Evolutionary conservation across 2,113 vertebrate species (phyloP), one percentile per base, ranked within the genome.

Genomic region (Felis chaus): DNA sequence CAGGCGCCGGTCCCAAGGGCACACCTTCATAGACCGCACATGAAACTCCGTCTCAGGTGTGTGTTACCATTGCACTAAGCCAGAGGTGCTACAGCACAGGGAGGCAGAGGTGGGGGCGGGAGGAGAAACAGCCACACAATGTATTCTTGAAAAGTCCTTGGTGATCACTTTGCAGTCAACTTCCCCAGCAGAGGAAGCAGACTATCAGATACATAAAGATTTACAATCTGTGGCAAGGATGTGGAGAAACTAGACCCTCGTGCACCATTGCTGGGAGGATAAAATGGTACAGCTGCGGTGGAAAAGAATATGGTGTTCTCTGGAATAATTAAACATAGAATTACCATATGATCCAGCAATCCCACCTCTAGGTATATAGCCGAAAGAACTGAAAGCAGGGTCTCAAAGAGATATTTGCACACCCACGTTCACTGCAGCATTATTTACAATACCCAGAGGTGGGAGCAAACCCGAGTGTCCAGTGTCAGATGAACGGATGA

Each of bases 11-110:
- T 7, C 29, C 25, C 83, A 45, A 1, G 4, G 63, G 55, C 83
- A n/a, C 0, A 6, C 6, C 36, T 53, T 13, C 14, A 2, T 0
- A 65, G 41, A 53, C 19, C 23, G 23, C 27, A 25, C 0, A 0
- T 41, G 61, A 79, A 79, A 5, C 14, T 9, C 65, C 48, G n/a
- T 29, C 27, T 41, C 78, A n/a, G 27, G 7, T 5, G 21, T 45
- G 19, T 12, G 14, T 48, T 41, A 39, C 4, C 21, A n/a, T 19
- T 27, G 27, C 83, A 4, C 2, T 2, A n/a, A 79, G 19, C 61
- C 50, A 25, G 71, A 45, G 41, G 81, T 39, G 69, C 11, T 11
- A 12, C 0, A 0, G 33, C 69, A 16, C 41, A 76, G 81, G 21
- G 36, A 36, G 39, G 10, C 3, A 83, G 41, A 19, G 31, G 39